Percentiles rank a stretch among this genome's conserved stretches.
These are phyloP conservation scores for Rhincodon typus DNA, from an alignment of 2,797 vertebrate species.

Conservation along the genomic window DNA sequence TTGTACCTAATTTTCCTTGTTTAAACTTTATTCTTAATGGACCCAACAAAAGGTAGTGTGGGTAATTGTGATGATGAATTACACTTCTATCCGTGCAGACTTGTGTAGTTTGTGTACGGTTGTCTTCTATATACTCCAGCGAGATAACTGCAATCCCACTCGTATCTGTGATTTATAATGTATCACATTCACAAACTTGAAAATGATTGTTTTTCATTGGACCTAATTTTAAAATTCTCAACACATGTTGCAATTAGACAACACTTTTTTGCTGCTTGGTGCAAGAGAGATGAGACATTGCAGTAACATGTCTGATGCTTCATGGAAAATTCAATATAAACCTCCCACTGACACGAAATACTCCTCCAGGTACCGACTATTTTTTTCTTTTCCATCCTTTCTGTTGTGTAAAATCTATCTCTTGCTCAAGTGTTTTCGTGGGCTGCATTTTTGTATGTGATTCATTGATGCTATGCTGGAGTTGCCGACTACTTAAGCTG, in stretches of 20 bases:
- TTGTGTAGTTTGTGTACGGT: background rate
- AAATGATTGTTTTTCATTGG: background rate
- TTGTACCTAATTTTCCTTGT: background rate
- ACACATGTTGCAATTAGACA: background rate
- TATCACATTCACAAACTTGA: too few species aligned
- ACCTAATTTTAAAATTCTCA: background rate
- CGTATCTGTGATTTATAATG: background rate
- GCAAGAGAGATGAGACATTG: background rate
- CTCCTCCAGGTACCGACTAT: background rate
- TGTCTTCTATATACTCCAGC: background rate
- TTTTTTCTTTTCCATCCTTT: background rate
- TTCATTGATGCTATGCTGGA: background rate
- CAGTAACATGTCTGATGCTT: background rate
- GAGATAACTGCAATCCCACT: background rate
- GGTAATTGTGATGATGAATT: background rate
- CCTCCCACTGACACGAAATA: background rate
- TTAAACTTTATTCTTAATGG: background rate
- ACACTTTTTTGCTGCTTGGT: background rate
- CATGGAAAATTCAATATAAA: background rate
- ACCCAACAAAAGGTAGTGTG: too few species aligned
- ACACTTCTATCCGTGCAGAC: background rate
- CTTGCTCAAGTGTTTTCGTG: background rate
- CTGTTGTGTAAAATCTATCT: background rate
- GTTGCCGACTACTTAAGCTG: background rate
- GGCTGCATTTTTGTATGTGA: background rate